Conservation (phyloP, 2,113 vertebrate species). For the Bambusicola thoracicus region DNA sequence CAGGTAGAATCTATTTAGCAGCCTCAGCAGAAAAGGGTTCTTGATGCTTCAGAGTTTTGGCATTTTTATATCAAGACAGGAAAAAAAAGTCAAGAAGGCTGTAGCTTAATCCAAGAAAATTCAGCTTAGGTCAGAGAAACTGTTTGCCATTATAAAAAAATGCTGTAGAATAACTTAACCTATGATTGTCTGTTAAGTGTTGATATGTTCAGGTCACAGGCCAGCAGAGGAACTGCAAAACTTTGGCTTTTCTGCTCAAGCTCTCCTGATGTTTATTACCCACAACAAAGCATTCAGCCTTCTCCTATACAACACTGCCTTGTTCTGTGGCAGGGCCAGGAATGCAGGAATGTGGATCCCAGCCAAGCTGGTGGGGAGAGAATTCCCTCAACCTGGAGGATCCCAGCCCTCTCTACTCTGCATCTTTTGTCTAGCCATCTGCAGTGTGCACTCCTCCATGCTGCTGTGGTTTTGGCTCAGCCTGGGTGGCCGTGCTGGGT, state of each 20-base stretch:
- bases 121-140: not conserved
- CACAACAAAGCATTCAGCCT: conserved; percentile 19
- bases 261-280: conserved; percentile 1
- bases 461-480: not conserved
- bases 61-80: not conserved
- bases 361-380: conserved; percentile 34
- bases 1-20: not conserved
- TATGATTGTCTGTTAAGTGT: not conserved
- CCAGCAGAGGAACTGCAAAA: not conserved
- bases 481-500: not conserved
- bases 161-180: not conserved
- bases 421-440: not conserved
- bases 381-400: conserved; percentile 32
- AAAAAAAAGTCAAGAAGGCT: not conserved
- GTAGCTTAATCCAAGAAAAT: not conserved
- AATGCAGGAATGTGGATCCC: conserved; percentile 42
- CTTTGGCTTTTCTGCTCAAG: conserved; percentile 7
- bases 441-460: not conserved
- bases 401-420: not conserved
- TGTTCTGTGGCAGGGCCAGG: conserved; percentile 23
- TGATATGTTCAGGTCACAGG: not conserved
- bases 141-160: not conserved
- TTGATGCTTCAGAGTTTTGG: not conserved
- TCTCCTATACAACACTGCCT: conserved; percentile 17
- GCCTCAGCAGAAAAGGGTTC: not conserved